phyloP scores from a whole-genome alignment of 1,140 invertebrate species.

The Euura lappo region DNA sequence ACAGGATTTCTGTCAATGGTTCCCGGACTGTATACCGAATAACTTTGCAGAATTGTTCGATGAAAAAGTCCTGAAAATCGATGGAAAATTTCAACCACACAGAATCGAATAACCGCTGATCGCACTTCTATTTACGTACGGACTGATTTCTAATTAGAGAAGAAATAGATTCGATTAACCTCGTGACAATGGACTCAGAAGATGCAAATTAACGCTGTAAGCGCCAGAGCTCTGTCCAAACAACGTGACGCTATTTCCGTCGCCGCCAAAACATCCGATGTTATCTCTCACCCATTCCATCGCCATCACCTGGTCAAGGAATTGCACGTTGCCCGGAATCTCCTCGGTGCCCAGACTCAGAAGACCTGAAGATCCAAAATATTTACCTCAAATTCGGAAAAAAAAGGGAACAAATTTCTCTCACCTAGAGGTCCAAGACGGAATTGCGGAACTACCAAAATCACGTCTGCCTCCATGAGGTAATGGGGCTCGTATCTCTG shows the following conservation, averaged over 20 bases:
- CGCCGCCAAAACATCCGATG: conserved; percentile 38
- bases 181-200: conserved; percentile 57
- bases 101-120: background rate
- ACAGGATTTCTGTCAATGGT: conserved; percentile 20
- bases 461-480: background rate
- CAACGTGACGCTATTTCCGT: conserved; percentile 35
- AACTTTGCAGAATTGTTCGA: conserved; percentile 20
- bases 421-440: background rate
- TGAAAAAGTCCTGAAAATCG: conserved; percentile 4
- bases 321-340: background rate
- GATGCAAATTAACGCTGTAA: conserved; percentile 49
- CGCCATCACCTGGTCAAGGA: conserved; percentile 28
- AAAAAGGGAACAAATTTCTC: background rate
- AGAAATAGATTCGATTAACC: conserved; percentile 11
- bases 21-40: conserved; percentile 22
- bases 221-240: conserved; percentile 35
- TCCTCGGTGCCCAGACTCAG: background rate
- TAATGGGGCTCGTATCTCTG: background rate
- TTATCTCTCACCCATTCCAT: conserved; percentile 55
- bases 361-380: background rate
- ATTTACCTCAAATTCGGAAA: background rate
- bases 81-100: background rate
- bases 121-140: background rate
- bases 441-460: background rate
- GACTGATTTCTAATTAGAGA: too few species aligned